phyloP scores from a whole-genome alignment of 92 coral and sea anemone genomes.

The Epizoanthus fatuus region DNA sequence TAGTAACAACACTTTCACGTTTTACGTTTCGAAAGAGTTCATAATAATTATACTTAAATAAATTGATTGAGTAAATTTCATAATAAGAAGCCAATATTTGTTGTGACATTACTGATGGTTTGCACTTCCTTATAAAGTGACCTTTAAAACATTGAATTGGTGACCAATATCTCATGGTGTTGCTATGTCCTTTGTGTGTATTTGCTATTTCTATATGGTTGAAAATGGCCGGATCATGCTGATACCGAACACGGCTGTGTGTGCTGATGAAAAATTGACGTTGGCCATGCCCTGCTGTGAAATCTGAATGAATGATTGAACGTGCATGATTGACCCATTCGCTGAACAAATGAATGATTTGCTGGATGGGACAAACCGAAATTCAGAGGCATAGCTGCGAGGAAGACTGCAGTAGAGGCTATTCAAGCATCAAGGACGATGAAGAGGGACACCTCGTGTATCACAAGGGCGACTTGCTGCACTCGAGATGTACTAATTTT shows the following conservation, averaged over 20 bases:
- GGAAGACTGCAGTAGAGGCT: constrained; percentile 84
- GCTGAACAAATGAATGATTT: constrained; percentile 49
- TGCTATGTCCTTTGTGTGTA: constrained; percentile 95
- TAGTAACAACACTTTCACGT: too few species aligned
- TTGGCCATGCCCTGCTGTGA: constrained; percentile 79
- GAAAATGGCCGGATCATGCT: constrained; percentile 73
- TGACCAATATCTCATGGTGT: constrained; percentile 84
- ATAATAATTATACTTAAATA: too few species aligned
- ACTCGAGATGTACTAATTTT: constrained; percentile 98
- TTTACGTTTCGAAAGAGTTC: too few species aligned
- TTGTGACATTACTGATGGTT: background rate
- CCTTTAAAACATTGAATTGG: constrained; percentile 30
- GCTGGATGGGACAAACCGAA: constrained; percentile 56
- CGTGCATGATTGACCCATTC: constrained; percentile 46
- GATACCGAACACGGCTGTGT: constrained; percentile 54
- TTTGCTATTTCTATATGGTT: constrained; percentile 93
- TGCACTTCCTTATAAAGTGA: constrained; percentile 32
- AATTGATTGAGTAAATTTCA: too few species aligned
- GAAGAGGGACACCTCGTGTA: constrained; percentile 98
- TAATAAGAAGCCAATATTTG: constrained; percentile 1
- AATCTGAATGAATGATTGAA: constrained; percentile 80
- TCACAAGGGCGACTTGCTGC: constrained; percentile 97
- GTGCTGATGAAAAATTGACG: constrained; percentile 52
- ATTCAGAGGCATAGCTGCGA: constrained; percentile 83
- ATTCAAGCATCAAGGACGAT: constrained; percentile 91